Evolutionary conservation across 2,888 invertebrate genomes (phyloP), one percentile per base, ranked within the genome.

Genomic region (Cancer borealis): DNA sequence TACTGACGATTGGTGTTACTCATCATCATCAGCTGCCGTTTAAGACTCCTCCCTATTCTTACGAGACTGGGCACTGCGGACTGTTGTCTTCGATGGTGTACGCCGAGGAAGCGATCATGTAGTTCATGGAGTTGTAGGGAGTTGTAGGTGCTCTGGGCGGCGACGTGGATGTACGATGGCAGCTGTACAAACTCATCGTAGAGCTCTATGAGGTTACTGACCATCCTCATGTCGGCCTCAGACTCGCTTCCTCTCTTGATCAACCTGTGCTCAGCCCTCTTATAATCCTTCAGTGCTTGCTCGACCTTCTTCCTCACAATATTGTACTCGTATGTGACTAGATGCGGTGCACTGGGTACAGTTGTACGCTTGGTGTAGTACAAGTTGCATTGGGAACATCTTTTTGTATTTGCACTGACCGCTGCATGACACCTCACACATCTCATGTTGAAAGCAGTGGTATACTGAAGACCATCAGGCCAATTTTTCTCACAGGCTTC

Each of bases 71-170:
- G 30, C 79, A 79, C 79, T 79, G 79, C 79, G 79, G 79, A 30
- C 12, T 79, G 79, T 30, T 79, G 79, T 79, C 79, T 14, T 79
- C 79, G 21, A 79, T 12, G 26, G 10, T 12, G 79, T 79, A 30
- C 10, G 79, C 26, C 26, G 30, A 79, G 3, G 30, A 79, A 6
- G 79, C 6, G 0, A 30, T 10, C 79, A 1, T 26, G 30, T 79
- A 79, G 79, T 21, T 79, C 79, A 79, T 79, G 30, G 79, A 30
- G 10, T 79, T 79, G 79, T 79, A 79, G 30, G 30, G 79, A 30
- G 10, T 79, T 79, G 79, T 79, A 79, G 30, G 79, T 79, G 79
- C 79, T 79, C 79, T 79, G 79, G 12, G 79, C 79, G 12, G 79
- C 26, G 30, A 79, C 30, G 30, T 79, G 79, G 79, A 79, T 79